Evolutionary conservation across 2,113 vertebrate genomes (phyloP).

Genomic region (Dicrurus megarhynchus): DNA sequence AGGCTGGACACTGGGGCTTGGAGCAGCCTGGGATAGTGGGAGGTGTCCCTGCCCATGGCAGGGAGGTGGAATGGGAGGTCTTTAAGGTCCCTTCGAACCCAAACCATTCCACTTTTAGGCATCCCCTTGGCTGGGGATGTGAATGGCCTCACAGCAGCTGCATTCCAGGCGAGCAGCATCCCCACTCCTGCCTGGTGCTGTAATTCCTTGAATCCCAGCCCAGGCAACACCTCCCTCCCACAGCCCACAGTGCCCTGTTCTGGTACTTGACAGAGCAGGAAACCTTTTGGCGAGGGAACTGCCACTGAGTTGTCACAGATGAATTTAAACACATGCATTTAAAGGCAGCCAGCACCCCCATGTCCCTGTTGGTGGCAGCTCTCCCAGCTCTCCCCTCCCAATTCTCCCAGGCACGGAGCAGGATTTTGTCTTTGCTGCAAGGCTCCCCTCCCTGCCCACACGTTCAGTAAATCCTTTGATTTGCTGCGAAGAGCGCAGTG

Average conservation of each 20-base stretch:
- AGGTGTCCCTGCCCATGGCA: background rate
- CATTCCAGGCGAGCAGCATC: background rate
- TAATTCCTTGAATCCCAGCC: background rate
- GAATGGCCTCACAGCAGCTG: background rate
- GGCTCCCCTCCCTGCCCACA: background rate
- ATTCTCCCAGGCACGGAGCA: background rate
- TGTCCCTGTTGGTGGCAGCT: rapidly evolving
- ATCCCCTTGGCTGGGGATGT: background rate
- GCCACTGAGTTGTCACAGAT: background rate
- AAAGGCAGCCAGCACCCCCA: background rate
- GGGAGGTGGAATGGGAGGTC: rapidly evolving
- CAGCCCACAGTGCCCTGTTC: rapidly evolving
- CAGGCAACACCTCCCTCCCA: background rate
- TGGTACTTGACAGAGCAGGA: background rate
- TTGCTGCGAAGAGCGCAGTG: background rate
- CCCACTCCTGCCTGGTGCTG: too few relatives aligned
- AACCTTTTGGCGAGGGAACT: background rate
- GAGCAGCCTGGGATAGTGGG: rapidly evolving
- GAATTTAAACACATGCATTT: rapidly evolving
- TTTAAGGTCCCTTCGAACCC: too few relatives aligned
- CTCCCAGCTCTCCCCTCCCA: background rate
- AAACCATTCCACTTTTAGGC: background rate
- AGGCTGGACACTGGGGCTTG: background rate
- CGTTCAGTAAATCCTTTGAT: background rate
- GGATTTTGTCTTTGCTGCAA: background rate